Evolutionary conservation across 2,113 vertebrate species (phyloP).

Genomic region (Heterotilapia buettikoferi): DNA sequence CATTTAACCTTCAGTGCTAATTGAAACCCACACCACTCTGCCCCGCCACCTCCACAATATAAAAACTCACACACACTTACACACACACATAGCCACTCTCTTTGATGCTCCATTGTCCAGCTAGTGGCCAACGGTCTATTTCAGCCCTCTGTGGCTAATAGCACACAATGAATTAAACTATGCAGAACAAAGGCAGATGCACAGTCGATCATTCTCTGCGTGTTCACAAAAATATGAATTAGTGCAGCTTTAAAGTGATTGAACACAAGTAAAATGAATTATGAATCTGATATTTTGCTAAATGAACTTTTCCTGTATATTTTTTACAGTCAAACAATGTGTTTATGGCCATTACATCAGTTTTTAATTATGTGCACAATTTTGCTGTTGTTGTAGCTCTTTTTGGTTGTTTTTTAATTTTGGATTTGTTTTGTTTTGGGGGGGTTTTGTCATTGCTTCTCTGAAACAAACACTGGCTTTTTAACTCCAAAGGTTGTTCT

Average conservation of each 20-base stretch:
- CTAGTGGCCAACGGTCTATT: not conserved
- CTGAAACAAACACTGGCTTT: constrained; percentile 74
- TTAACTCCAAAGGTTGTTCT: constrained; percentile 69
- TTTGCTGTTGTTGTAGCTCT: constrained; percentile 13
- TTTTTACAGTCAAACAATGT: not conserved
- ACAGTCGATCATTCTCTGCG: not conserved
- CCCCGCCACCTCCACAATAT: not conserved
- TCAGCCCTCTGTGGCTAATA: not conserved
- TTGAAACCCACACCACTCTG: not conserved
- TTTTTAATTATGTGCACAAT: not conserved
- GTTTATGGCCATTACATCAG: not conserved
- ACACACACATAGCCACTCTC: not conserved
- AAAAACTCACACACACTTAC: not conserved
- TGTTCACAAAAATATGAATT: not conserved
- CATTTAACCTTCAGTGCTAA: not conserved
- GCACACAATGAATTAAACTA: not conserved
- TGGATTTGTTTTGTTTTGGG: not conserved
- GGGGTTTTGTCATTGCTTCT: constrained; percentile 64
- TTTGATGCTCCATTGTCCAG: not conserved
- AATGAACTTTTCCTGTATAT: not conserved
- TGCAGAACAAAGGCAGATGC: not conserved
- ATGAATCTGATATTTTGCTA: not conserved
- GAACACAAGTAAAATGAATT: not conserved
- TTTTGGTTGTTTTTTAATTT: constrained; percentile 20
- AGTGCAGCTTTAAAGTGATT: constrained; percentile 2